Evolutionary conservation across 1,140 invertebrate species (phyloP).

Genomic region (Drosophila rufa): DNA sequence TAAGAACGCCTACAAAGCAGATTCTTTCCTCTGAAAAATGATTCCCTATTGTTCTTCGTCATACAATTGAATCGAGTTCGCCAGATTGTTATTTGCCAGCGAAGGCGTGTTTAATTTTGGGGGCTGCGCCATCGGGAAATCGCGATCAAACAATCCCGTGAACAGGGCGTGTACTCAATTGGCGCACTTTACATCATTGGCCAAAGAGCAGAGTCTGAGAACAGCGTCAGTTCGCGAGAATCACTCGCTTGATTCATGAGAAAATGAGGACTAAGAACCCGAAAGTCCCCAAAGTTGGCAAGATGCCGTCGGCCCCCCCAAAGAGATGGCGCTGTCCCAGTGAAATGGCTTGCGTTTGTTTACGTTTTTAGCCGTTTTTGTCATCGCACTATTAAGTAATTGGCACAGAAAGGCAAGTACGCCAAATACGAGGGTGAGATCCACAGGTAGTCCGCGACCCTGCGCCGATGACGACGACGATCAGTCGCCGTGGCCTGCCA

Average conservation of each 20-base stretch:
- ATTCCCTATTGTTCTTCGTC: not conserved
- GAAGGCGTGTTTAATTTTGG: slow-evolving; percentile 22
- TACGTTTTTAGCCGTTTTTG: slow-evolving; percentile 35
- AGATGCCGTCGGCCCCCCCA: slow-evolving; percentile 22
- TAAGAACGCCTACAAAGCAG: too few relatives aligned
- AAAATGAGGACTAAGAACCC: slow-evolving; percentile 27
- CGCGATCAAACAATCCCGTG: slow-evolving; percentile 54
- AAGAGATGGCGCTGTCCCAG: slow-evolving; percentile 29
- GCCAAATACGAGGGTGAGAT: slow-evolving; percentile 53
- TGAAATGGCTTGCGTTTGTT: slow-evolving; percentile 42
- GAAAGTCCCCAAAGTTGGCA: slow-evolving; percentile 53
- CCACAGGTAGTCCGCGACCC: slow-evolving; percentile 41
- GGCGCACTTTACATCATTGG: slow-evolving; percentile 46
- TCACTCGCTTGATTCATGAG: slow-evolving; percentile 83
- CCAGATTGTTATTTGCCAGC: slow-evolving; percentile 5
- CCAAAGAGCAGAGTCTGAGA: slow-evolving; percentile 31
- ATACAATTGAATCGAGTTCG: slow-evolving; percentile 2
- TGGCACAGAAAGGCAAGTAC: slow-evolving; percentile 43
- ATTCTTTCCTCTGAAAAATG: not conserved
- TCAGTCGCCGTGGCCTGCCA: slow-evolving; percentile 41
- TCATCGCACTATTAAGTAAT: slow-evolving; percentile 79
- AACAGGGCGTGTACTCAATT: slow-evolving; percentile 61
- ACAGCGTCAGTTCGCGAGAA: slow-evolving; percentile 51
- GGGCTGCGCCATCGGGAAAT: slow-evolving; percentile 19
- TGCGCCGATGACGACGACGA: slow-evolving; percentile 43